These are phyloP conservation scores for Phocoena phocoena DNA, from an alignment of 2,113 vertebrate genomes.

Conservation along the genomic window DNA sequence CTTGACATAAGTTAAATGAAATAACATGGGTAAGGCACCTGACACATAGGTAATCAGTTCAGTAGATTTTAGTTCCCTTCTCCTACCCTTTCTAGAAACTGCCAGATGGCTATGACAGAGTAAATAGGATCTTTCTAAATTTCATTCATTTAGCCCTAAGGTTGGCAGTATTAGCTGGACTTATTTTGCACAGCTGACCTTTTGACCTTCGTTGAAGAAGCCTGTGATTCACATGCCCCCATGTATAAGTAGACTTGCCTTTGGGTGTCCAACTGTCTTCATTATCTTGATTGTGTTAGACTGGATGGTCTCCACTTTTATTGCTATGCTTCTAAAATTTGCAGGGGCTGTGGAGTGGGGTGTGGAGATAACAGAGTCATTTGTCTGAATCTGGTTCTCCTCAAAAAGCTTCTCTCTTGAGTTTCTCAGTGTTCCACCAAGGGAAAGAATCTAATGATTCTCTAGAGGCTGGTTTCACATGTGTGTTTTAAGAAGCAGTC, in stretches of 20 bases:
- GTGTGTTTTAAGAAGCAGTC: constrained; percentile 44
- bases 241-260: neutral
- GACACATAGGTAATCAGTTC: neutral
- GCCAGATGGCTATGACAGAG: neutral
- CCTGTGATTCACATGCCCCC: neutral
- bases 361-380: neutral
- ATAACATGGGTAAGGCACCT: neutral
- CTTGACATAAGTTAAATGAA: neutral
- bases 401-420: neutral
- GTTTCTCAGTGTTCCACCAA: neutral
- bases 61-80: neutral
- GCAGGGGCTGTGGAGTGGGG: neutral
- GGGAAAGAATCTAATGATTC: neutral
- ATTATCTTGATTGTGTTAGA: neutral
- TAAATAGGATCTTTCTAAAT: neutral
- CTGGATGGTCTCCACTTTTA: neutral
- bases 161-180: neutral
- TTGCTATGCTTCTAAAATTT: neutral
- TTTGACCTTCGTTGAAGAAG: neutral
- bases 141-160: neutral
- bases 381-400: neutral
- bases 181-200: neutral
- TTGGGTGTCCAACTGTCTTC: neutral
- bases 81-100: neutral
- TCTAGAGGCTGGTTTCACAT: neutral